phyloP scores from a whole-genome alignment of 2,113 vertebrate genomes.

The Phaethon lepturus region DNA sequence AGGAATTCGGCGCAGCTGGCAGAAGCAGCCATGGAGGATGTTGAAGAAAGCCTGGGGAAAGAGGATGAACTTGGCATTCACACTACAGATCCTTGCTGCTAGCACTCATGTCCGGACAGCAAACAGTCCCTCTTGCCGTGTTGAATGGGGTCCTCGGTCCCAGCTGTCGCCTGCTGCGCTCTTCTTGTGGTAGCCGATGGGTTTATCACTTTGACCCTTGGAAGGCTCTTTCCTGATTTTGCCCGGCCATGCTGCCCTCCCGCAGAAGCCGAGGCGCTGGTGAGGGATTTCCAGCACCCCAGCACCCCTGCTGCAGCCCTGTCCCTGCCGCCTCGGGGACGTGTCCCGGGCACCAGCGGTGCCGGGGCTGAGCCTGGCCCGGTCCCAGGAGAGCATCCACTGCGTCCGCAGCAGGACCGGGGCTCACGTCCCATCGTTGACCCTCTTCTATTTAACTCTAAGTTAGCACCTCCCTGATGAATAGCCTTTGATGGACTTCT shows the following conservation, averaged over 20 bases:
- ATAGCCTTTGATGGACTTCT: neutral
- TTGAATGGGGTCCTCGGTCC: neutral
- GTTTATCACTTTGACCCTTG: neutral
- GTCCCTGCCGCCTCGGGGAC: neutral
- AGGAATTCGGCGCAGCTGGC: neutral
- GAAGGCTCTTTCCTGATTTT: neutral
- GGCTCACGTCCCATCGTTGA: accelerated
- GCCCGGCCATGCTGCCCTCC: accelerated
- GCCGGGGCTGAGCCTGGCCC: accelerated
- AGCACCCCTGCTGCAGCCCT: neutral
- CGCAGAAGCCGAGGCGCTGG: accelerated
- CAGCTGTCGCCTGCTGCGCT: accelerated
- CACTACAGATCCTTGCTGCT: too few relatives aligned
- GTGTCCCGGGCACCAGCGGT: accelerated
- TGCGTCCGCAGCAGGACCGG: neutral
- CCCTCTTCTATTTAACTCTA: neutral
- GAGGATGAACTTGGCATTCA: neutral
- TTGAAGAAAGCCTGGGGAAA: neutral
- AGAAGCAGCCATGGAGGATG: neutral
- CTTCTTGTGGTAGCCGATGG: neutral
- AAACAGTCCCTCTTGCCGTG: neutral
- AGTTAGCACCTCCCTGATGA: neutral
- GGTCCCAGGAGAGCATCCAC: neutral
- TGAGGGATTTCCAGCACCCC: neutral
- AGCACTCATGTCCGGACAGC: neutral